Base-by-base conservation (phyloP, 1,140 invertebrate genomes). In the Pseudomyrmex flavicornis region DNA sequence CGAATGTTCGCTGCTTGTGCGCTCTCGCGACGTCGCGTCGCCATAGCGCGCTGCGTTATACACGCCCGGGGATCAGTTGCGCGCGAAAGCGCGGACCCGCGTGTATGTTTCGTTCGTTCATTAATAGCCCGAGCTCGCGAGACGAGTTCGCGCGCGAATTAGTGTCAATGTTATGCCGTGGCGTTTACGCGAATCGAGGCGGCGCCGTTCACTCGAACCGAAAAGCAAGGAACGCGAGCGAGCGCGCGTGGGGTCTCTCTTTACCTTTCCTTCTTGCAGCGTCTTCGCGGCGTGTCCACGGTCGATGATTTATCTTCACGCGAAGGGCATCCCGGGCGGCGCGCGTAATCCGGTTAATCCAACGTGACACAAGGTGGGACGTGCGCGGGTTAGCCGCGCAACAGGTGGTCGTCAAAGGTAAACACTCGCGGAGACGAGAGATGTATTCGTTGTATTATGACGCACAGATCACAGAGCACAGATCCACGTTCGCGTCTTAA, bases 331-430 rank as follows among this genome's bases (percentile, higher is more conserved):
- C 75, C 88, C 88, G 72, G 65, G n/a, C 35, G 66, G 68, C 70
- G 79, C 84, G 72, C 80, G 85, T 92, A 92, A 92, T 92, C 91
- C 89, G 88, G 84, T 85, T 92, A 93, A 92, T 92, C 91, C 92
- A 93, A 91, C 73, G 86, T 91, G 84, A 90, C 90, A 92, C 91
- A 89, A 88, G 86, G 82, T 7, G 73, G 82, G 62, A 56, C 84
- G 82, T 48, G 77, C 59, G 72, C 62, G 48, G 74, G 15, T 85
- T 82, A 73, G 48, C 59, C 77, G 88, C 85, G 88, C 85, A 90
- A 91, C 91, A 92, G 76, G 88, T 92, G 87, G 89, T 73, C 87
- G 85, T 79, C 68, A 73, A 46, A 63, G 84, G 48, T 84, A 86
- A 89, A 92, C 89, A 89, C 86, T 86, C 48, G 62, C 68, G 62